Evolutionary conservation across 2,113 vertebrate genomes (phyloP).

Genomic region (Brachyhypopomus gauderio): DNA sequence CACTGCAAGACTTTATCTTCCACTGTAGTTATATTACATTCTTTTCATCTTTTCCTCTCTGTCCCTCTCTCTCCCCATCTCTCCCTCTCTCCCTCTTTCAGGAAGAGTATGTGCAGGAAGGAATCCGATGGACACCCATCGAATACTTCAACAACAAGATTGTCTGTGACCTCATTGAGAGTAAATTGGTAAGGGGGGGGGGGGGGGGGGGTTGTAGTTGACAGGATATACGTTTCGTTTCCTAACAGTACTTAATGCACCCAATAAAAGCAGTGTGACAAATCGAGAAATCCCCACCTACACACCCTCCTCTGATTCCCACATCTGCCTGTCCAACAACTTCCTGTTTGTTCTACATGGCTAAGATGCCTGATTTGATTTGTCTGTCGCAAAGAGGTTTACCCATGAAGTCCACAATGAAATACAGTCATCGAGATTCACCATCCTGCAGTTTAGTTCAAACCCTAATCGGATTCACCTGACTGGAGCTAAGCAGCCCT

Average conservation of each 20-base stretch:
- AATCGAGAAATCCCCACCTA: too few relatives aligned
- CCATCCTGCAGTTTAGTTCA: not conserved
- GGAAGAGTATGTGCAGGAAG: constrained; percentile 84
- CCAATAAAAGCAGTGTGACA: too few relatives aligned
- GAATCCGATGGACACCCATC: constrained; percentile 80
- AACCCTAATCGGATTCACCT: too few relatives aligned
- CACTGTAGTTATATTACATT: not conserved
- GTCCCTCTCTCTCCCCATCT: not conserved
- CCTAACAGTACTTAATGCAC: constrained; percentile 3
- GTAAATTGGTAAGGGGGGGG: constrained; percentile 76
- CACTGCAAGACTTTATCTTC: not conserved
- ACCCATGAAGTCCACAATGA: not conserved
- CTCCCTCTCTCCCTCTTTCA: constrained; percentile 47
- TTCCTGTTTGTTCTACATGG: too few relatives aligned
- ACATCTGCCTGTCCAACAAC: too few relatives aligned
- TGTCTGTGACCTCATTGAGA: constrained; percentile 85
- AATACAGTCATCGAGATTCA: constrained; percentile 30
- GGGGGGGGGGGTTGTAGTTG: not conserved
- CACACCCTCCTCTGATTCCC: too few relatives aligned
- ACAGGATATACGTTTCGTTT: not conserved
- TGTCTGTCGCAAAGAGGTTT: too few relatives aligned
- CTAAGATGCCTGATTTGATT: too few relatives aligned
- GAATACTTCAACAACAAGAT: constrained; percentile 87
- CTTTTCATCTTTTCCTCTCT: not conserved
- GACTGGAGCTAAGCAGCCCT: too few relatives aligned